These are phyloP conservation scores for Copidosoma floridanum DNA, from an alignment of 1,140 invertebrate genomes.

Conservation along the genomic window DNA sequence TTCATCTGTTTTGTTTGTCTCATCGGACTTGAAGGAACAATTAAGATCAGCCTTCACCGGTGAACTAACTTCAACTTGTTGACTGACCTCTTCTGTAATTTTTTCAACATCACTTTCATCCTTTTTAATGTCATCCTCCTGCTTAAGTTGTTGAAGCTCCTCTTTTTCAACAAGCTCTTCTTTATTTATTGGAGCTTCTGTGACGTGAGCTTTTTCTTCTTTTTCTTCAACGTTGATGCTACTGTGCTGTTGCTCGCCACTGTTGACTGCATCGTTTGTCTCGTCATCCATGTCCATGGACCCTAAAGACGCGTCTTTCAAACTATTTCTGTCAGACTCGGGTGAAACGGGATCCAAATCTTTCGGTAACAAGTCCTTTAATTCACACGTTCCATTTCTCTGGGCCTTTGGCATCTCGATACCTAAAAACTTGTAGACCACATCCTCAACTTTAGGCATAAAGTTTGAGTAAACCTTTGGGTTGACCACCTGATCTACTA, in stretches of 20 bases:
- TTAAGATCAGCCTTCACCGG: constrained; percentile 34
- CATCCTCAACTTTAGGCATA: constrained; percentile 85
- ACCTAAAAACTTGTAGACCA: constrained; percentile 85
- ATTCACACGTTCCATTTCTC: constrained; percentile 51
- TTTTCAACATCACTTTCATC: no score
- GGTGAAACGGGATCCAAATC: constrained; percentile 78
- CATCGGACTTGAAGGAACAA: constrained; percentile 54
- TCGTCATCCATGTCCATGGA: constrained; percentile 28
- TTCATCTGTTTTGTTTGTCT: constrained; percentile 57
- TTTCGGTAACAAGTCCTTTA: constrained; percentile 66
- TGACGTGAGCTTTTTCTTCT: constrained; percentile 44
- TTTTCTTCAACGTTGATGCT: constrained; percentile 45
- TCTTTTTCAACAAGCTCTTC: constrained; percentile 16
- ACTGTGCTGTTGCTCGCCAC: constrained; percentile 21
- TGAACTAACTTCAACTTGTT: constrained; percentile 8
- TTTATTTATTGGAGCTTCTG: constrained; percentile 5
- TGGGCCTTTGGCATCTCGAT: constrained; percentile 63
- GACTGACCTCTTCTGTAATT: no score
- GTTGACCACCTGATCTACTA: constrained; percentile 93
- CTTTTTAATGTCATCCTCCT: no score
- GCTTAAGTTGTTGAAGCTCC: neutral
- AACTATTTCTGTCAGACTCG: constrained; percentile 65
- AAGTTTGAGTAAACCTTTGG: constrained; percentile 86
- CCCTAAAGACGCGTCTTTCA: constrained; percentile 45
- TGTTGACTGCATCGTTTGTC: constrained; percentile 22